phyloP scores from a whole-genome alignment of 1,140 invertebrate species.

The Ceratina japonica region DNA sequence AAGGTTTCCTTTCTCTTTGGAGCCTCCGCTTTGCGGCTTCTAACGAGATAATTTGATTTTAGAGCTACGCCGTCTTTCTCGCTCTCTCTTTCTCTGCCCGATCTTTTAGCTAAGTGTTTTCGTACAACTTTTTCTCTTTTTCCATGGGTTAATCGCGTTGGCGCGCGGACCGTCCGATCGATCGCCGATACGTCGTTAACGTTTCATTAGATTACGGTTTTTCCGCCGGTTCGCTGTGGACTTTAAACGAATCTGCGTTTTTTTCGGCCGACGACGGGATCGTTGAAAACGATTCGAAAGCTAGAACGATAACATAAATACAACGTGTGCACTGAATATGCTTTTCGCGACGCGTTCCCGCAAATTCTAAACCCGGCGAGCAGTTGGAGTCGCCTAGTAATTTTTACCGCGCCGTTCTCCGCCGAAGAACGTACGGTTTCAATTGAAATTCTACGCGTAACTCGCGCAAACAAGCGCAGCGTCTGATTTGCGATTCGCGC shows the following conservation, averaged over 20 bases:
- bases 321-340: too few relatives aligned
- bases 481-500: background rate
- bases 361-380: too few relatives aligned
- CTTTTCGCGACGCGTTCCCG: too few relatives aligned
- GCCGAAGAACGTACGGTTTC: background rate
- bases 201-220: slow-evolving; percentile 1
- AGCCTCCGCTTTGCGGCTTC: slow-evolving; percentile 68
- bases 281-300: background rate
- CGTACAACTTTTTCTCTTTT: too few relatives aligned
- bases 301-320: background rate
- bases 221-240: too few relatives aligned
- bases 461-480: background rate
- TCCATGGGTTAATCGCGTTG: too few relatives aligned
- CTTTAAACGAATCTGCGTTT: background rate
- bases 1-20: slow-evolving; percentile 59
- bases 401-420: background rate
- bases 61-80: background rate
- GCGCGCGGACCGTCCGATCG: background rate
- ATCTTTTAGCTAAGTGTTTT: background rate
- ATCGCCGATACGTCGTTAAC: background rate
- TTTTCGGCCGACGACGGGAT: background rate
- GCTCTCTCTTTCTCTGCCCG: background rate
- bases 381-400: background rate
- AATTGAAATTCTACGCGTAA: background rate
- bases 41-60: slow-evolving; percentile 74